Percentiles rank a stretch among this genome's conserved stretches.
Conservation (phyloP, 1,140 invertebrate species). For the Holcopasites calliopsidis region DNA sequence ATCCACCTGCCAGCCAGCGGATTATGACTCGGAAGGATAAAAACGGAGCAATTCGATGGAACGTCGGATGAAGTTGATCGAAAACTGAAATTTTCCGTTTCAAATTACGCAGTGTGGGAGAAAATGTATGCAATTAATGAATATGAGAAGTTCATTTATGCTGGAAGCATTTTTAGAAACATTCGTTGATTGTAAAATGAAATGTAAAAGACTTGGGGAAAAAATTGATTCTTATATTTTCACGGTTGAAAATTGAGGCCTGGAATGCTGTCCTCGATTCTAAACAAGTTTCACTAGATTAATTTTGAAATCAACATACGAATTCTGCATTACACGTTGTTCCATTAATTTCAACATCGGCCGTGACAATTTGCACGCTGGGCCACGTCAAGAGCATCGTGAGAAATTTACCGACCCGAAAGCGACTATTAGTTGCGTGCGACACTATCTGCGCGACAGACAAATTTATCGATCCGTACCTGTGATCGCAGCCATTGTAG, state of each 20-base stretch:
- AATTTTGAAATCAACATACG: not conserved
- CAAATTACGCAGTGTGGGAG: not conserved
- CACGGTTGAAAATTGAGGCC: too few species aligned
- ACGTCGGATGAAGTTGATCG: not conserved
- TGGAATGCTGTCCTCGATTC: too few species aligned
- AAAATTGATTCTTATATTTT: too few species aligned
- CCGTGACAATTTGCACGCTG: constrained; percentile 21
- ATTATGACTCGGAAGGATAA: not conserved
- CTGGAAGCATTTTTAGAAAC: not conserved
- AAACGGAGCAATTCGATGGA: not conserved
- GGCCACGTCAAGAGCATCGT: constrained; percentile 6
- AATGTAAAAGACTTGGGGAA: too few species aligned
- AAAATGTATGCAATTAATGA: too few species aligned
- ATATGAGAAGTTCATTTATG: not conserved
- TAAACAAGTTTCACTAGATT: too few species aligned
- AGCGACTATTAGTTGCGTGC: constrained; percentile 36
- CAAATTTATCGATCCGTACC: constrained; percentile 50
- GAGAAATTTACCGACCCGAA: constrained; percentile 45
- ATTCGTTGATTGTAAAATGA: not conserved
- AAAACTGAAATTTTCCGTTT: not conserved
- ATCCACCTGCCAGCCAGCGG: not conserved
- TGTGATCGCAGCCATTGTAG: constrained; percentile 31
- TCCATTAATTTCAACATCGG: constrained; percentile 7
- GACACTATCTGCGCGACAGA: constrained; percentile 12
- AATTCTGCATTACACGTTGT: not conserved